phyloP scores from a whole-genome alignment of 2,888 invertebrate species.

The Scaptomyza parva region DNA sequence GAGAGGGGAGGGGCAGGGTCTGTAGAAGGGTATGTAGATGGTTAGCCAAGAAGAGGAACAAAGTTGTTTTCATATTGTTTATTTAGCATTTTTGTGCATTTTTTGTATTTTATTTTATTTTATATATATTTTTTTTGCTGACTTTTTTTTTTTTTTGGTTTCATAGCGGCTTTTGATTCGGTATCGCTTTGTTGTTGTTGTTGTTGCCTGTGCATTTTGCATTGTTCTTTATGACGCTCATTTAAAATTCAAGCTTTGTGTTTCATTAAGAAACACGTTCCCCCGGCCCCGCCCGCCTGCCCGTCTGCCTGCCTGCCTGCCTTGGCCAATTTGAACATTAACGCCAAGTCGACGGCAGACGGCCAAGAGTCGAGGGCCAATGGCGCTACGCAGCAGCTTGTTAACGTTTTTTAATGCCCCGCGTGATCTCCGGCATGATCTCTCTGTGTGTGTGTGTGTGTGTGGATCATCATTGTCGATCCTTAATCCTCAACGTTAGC shows the following conservation, averaged over 20 bases:
- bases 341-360: no score
- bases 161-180: conserved; percentile 49
- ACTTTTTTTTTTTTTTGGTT: conserved; percentile 19
- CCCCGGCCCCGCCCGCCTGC: no score
- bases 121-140: conserved; percentile 5
- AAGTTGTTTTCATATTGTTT: conserved; percentile 67
- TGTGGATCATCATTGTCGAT: conserved; percentile 26
- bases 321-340: conserved; percentile 76
- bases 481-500: conserved; percentile 35
- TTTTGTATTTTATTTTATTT: conserved; percentile 47
- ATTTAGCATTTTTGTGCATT: conserved; percentile 72
- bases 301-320: conserved; percentile 68
- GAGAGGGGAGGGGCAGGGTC: not conserved
- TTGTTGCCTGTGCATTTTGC: conserved; percentile 65
- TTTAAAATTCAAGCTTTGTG: conserved; percentile 83
- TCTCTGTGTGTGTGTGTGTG: no score
- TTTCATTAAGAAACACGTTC: conserved; percentile 79
- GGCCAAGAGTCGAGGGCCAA: no score
- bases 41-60: conserved; percentile 26
- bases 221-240: conserved; percentile 83
- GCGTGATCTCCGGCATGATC: conserved; percentile 20
- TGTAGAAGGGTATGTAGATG: conserved; percentile 13
- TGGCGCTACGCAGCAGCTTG: conserved; percentile 78
- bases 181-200: conserved; percentile 59
- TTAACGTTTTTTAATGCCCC: conserved; percentile 70